Base-by-base conservation (phyloP, 2,888 invertebrate species). In the Cryptus armator region DNA sequence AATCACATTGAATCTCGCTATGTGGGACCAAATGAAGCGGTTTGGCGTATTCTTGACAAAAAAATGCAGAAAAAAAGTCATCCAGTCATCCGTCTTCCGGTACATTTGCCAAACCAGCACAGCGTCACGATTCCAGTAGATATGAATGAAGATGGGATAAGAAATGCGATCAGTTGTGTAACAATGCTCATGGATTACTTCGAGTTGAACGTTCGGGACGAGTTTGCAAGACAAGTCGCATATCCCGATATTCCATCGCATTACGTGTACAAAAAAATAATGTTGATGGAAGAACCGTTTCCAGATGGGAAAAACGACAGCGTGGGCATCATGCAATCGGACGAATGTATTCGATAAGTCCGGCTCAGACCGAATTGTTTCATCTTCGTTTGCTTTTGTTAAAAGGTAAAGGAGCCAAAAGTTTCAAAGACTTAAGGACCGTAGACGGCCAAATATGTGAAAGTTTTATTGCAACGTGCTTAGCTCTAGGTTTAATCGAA, bases 361-460 rank as follows among this genome's bases (percentile, higher is more conserved):
- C 87, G 9, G 79, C 51, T 12, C 88, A 91, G 19, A 48, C 53
- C 0, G 91, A 91, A 86, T 56, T 86, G 7, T 91, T 80, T 79
- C 86, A 88, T 72, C 74, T 91, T 0, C 82, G 90, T 46, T 62
- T 91, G 10, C 74, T 91, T 6, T 80, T 91, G 4, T 83, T 88
- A 1, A 86, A 89, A 46, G 84, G 89, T 0, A 83, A 80, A 81
- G 90, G 89, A 16, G 51, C 51, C 16, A 16, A 51, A 16, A 51
- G 51, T 51, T 51, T 51, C 5, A 16, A n/a, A 51, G 16, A 51
- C 16, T 51, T 51, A 6, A 14, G 51, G 4, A 51, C 51, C 16
- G 51, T 51, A 5, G 51, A 51, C 16, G 51, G 10, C 1, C 51
- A 51, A 5, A 16, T 51, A 4, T 16, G 16, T 51, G 51, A 51